Base-by-base conservation (phyloP, 1,140 invertebrate genomes). In the Andrena cerasifolii region DNA sequence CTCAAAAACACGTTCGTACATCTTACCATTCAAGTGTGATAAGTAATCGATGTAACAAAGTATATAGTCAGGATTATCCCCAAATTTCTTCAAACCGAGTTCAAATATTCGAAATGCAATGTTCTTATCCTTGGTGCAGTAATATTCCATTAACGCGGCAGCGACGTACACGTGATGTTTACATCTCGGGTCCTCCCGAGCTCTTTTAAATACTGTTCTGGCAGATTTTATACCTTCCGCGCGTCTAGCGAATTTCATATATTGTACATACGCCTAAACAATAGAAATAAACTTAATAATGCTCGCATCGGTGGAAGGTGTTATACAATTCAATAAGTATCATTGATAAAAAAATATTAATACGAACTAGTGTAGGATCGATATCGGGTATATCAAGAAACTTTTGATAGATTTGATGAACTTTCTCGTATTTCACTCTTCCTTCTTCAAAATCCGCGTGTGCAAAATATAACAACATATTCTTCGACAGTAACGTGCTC, bases 381-480 rank as follows among this genome's bases (percentile, higher is more conserved):
- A 98, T 96, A 84, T 98, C 97, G 79, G 95, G 92, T 88, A 98
- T 96, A 86, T 97, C 97, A 18, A 99, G 92, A 87, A 98, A 96
- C 83, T 97, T 96, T 74, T 98, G 97, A 92, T 99, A 99, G 86
- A 99, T 99, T 88, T 97, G 96, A 93, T 99, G 98, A 0, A 99
- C 98, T 94, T 99, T 99, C 77, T 99, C 98, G 91, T 98, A 99
- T 89, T 99, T 98, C 86, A 99, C 95, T 58, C 98, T 93, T 36
- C 98, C 97, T 93, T 99, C 99, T 93, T 99, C 99, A 89, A 99
- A 99, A 93, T 99, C 99, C 1, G 99, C 98, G 90, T 99, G 99
- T 0, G 99, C 98, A 93, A 99, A 99, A 90, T 99, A 98, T 6
- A 99, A 91, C 21, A 99, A 93, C 93, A 98, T 97, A 90, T 98